Base-by-base conservation (phyloP, 2,113 vertebrate species). In the Porphyrio hochstetteri region DNA sequence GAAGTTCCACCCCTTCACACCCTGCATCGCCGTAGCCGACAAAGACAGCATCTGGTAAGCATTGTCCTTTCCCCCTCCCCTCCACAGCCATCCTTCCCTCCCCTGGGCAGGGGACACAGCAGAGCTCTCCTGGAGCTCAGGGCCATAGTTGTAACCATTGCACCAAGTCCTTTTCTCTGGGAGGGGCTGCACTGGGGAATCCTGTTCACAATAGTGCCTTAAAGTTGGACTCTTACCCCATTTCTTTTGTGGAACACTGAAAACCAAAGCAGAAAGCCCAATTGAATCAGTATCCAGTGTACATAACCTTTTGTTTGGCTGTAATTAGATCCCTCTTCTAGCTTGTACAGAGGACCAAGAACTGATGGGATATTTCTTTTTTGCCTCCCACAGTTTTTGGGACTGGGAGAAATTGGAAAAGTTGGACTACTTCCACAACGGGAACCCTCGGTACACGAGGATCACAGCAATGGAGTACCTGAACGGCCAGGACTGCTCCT, bases 391-490 rank as follows among this genome's bases (percentile, higher is more conserved):
- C 7, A 99, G 99, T 44, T 99, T 99, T 70, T 99, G 99, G 99
- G 99, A 99, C 97, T 99, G 99, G 99, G 99, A 99, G 97, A 99
- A 99, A 71, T 99, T 98, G 17, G 99, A 99, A 69, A 98, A 99
- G 90, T 91, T 99, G 97, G 99, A 99, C 79, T 99, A 99, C 53
- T 99, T 99, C 97, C 99, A 99, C 98, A 99, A 99, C 1, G 99
- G 99, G 55, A 99, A 99, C 97, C 99, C 99, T 5, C 98, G 99
- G 3, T 99, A 99, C 97, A 99, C 99, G 4, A 98, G 99, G 79
- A 99, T 99, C 97, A 99, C 99, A 0, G 98, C 99, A 23, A 99
- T 99, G 99, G 99, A 99, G 96, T 99, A 99, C 93, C 98, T 99
- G 93, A 99, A 99, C 0, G 99, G 99, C 1, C 99, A 99, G 91